Conservation (phyloP, 2,797 vertebrate genomes). For the Halcyon smyrnensis region DNA sequence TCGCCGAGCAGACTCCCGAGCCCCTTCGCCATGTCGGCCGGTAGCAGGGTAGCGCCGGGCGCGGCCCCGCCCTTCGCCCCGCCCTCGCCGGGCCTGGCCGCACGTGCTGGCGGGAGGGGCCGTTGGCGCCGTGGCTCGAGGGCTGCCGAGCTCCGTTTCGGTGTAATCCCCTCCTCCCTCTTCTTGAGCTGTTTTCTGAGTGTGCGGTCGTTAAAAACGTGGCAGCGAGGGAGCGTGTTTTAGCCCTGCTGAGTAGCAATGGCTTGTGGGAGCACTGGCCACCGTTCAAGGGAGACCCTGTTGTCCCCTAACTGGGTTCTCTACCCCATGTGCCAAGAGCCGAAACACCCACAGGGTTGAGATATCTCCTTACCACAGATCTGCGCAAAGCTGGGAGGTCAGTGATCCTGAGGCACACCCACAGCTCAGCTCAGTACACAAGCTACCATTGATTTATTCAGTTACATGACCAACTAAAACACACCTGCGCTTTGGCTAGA, state of each 20-base stretch:
- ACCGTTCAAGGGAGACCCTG: no score
- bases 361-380: not conserved
- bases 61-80: not conserved
- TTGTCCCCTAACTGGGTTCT: not conserved
- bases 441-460: not conserved
- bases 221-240: not conserved
- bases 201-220: no score
- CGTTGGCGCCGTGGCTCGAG: no score
- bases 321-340: not conserved
- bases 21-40: not conserved
- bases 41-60: accelerated
- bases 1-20: not conserved
- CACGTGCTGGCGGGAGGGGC: not conserved
- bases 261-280: no score
- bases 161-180: not conserved
- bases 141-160: no score
- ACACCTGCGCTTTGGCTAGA: not conserved
- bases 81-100: not conserved
- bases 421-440: not conserved
- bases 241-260: no score
- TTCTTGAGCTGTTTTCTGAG: not conserved
- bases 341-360: not conserved
- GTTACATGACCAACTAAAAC: not conserved
- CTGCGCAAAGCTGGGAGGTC: not conserved
- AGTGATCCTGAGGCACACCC: not conserved